Evolutionary conservation across 2,797 vertebrate genomes (phyloP).

Genomic region (Acrossocheilus fasciatus): DNA sequence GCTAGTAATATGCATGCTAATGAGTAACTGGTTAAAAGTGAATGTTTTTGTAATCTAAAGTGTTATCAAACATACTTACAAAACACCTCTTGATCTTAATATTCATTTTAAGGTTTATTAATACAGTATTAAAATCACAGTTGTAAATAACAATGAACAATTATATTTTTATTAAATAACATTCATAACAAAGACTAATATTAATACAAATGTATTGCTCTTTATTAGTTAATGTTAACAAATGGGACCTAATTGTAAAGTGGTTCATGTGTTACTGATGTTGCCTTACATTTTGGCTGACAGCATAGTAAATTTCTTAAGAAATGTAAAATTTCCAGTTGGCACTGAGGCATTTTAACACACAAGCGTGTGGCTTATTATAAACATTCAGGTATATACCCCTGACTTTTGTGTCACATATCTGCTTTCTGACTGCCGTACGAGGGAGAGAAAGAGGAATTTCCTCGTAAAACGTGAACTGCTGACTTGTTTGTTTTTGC

Average conservation of each 20-base stretch:
- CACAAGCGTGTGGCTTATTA: not conserved
- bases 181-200: not conserved
- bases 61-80: not conserved
- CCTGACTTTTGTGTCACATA: slow-evolving; percentile 39
- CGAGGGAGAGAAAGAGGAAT: slow-evolving; percentile 33
- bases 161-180: not conserved
- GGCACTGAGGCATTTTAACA: slow-evolving; percentile 8
- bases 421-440: slow-evolving; percentile 30
- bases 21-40: not conserved
- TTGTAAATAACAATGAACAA: too few relatives aligned
- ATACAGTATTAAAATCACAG: not conserved
- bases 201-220: not conserved
- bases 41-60: not conserved
- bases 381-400: slow-evolving; percentile 15
- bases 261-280: not conserved
- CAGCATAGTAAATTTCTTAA: slow-evolving; percentile 26
- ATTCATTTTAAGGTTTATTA: not conserved
- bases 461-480: slow-evolving; percentile 53
- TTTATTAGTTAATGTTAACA: not conserved
- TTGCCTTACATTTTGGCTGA: not conserved
- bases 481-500: slow-evolving; percentile 63
- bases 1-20: not conserved
- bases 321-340: slow-evolving; percentile 23
- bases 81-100: not conserved
- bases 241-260: not conserved